Conservation (phyloP, 2,113 vertebrate species). For the Prionailurus viverrinus region DNA sequence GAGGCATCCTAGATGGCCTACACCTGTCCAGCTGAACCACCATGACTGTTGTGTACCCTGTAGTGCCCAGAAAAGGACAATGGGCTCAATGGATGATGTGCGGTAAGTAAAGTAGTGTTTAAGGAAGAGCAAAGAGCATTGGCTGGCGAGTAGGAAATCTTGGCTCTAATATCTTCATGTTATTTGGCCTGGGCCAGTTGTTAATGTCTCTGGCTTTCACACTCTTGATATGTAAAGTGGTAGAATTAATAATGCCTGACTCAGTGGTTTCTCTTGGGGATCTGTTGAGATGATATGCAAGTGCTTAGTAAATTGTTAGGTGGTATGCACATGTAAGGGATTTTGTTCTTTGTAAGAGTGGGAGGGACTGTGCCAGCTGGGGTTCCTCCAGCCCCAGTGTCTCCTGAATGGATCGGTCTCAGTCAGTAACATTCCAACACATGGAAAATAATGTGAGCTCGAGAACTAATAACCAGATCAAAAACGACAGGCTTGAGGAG, state of each 20-base stretch:
- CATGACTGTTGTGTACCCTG: accelerated
- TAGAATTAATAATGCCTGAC: background rate
- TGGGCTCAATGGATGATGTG: background rate
- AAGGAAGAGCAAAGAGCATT: background rate
- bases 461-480: conserved; percentile 74
- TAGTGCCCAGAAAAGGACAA: too few species aligned
- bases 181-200: background rate
- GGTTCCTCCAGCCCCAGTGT: conserved; percentile 42
- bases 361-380: background rate
- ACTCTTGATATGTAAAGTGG: background rate
- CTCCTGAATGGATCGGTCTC: conserved; percentile 33
- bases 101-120: background rate
- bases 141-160: background rate
- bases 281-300: background rate
- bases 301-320: conserved; percentile 14
- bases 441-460: conserved; percentile 45
- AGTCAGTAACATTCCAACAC: conserved; percentile 55
- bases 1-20: background rate
- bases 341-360: conserved; percentile 47
- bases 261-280: background rate
- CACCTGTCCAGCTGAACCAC: background rate
- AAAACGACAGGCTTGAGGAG: conserved; percentile 47
- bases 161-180: background rate
- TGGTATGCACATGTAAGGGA: background rate
- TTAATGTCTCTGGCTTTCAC: background rate